Base-by-base conservation (phyloP, 2,797 vertebrate species). In the Graptemys geographica region DNA sequence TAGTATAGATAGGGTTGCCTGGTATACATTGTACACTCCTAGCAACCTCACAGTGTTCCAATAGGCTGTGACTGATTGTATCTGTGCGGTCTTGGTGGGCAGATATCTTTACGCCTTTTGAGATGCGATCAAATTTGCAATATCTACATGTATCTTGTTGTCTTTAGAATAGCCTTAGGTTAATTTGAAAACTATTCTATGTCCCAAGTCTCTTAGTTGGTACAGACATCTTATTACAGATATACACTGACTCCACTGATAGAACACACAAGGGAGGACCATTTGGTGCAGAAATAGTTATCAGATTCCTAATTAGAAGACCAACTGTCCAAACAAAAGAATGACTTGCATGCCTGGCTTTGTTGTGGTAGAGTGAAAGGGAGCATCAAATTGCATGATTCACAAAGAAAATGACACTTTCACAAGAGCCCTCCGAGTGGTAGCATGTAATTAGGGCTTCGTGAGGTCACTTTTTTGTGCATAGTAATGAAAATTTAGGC, bases 351-450 rank as follows among this genome's bases (percentile, higher is more conserved):
- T 96, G 93, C 83, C 88, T 92, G 76, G 4, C 57, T 92, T 91
- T 92, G 84, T 83, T 95, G 81, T 88, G 92, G 94, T 76, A 90
- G 95, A 97, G 86, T 88, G 87, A 95, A 96, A 95, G 79, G 90
- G 96, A 94, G 82, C 57, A 80, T 96, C 91, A 95, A 90, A 95
- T 96, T 96, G 95, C 92, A 94, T 65, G 88, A 96, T 88, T 97
- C 96, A 97, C 92, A 94, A 94, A 95, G 97, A 95, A 95, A 92
- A 96, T 86, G 84, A 81, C 86, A 94, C 84, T 55, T 90, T 94
- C 96, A 79, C 57, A 88, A 78, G 31, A 95, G 87, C 88, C 51
- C 11, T 89, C n/a, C 84, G 74, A 55, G 81, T 87, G 90, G 79
- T 37, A 95, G 56, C 79, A 57, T 86, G 57, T 69, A 92, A 93